Base-by-base conservation (phyloP, 2,888 invertebrate genomes). In the Fissipunctia ypsillon region DNA sequence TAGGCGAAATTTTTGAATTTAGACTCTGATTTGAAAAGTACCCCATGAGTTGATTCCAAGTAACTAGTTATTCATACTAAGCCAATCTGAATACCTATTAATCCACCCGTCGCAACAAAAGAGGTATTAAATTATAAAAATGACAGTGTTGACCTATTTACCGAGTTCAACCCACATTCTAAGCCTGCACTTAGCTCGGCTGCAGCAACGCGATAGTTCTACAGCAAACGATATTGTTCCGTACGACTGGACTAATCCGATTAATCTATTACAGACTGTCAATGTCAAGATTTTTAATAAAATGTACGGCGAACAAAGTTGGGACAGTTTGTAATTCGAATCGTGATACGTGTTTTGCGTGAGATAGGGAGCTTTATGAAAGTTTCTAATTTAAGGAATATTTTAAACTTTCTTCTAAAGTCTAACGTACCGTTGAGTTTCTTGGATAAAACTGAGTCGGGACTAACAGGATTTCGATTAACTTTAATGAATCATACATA, bases 221-320 rank as follows among this genome's bases (percentile, higher is more conserved):
- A 56, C 28, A 35, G 38, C 52, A 14, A 45, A 56, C n/a, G 16
- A 6, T 59, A 43, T 25, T 2, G 41, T 38, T 28, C 52, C 57
- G 12, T 16, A 19, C 12, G 16, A 41, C 31, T 56, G 14, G 7
- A 35, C 12, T 64, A 41, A 61, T 41, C 38, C n/a, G n/a, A 48
- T 54, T 61, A 75, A 75, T 69, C 38, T 50, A 56, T 75, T 50
- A 81, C 38, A 38, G 38, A 38, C 54, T 22, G 22, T 25, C n/a
- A 41, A 60, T n/a, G 52, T 48, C 57, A 61, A 45, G 25, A 81
- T 75, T 60, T 75, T 80, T 75, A 66, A 76, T 76, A 57, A 76
- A 69, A 76, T 25, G 9, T 57, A 52, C 66, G 12, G 16, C 16
- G 48, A 10, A 60, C 28, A 28, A 78, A 54, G 57, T 67, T 41